Evolutionary conservation across 2,797 vertebrate species (phyloP).

Genomic region (Taeniopygia guttata): DNA sequence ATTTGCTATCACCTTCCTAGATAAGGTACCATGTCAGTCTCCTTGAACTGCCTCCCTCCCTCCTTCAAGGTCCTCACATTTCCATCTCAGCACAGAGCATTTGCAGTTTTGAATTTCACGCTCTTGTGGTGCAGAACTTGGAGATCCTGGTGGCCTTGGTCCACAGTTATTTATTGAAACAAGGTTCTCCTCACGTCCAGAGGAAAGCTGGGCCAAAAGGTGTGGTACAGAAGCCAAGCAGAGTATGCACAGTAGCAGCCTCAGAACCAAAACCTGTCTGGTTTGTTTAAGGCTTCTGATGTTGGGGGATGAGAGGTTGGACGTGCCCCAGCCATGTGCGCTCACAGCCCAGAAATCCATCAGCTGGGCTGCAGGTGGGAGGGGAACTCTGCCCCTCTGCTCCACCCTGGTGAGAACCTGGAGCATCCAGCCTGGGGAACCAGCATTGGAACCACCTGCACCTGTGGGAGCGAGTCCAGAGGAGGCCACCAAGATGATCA

Average conservation of each 20-base stretch:
- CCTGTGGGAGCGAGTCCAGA: background rate
- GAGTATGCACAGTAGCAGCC: background rate
- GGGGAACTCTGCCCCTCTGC: background rate
- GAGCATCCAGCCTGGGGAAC: background rate
- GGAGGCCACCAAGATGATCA: background rate
- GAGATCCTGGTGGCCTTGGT: background rate
- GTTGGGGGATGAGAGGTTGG: background rate
- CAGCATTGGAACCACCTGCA: background rate
- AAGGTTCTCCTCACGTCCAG: background rate
- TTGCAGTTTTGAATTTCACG: background rate
- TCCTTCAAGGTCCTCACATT: background rate
- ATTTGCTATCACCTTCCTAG: background rate
- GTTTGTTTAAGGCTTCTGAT: background rate
- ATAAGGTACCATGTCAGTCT: background rate
- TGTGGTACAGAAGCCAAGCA: background rate
- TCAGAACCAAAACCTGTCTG: background rate
- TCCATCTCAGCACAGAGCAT: background rate
- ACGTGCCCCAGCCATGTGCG: accelerated
- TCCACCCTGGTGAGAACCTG: background rate
- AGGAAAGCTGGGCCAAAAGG: background rate
- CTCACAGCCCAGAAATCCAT: background rate
- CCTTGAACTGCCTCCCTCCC: background rate
- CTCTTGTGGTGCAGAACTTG: background rate
- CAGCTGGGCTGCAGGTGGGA: background rate
- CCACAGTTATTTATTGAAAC: background rate